Conservation (phyloP, 2,888 invertebrate genomes). For the Prosapia bicincta region DNA sequence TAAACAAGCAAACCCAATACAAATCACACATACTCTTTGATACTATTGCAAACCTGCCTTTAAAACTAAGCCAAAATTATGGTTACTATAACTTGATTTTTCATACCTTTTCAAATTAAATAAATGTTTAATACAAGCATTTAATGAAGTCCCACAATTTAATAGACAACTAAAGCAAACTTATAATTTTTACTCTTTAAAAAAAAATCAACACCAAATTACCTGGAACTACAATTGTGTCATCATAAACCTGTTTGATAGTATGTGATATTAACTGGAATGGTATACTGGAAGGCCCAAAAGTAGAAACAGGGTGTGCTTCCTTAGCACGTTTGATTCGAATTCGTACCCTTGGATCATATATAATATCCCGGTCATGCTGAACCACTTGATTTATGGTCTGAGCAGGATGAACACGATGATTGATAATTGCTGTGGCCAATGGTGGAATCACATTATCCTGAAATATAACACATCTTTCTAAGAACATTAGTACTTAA, state of each 20-base stretch:
- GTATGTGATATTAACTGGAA: slow-evolving; percentile 47
- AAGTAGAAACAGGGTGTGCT: slow-evolving; percentile 47
- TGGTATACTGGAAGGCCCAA: slow-evolving; percentile 45
- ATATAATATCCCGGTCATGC: slow-evolving; percentile 41
- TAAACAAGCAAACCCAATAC: too few species aligned
- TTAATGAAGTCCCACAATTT: too few species aligned
- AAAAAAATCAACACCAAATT: too few species aligned
- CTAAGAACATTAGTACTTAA: too few species aligned
- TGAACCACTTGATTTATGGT: slow-evolving; percentile 45
- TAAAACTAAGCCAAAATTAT: too few species aligned
- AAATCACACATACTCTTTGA: too few species aligned
- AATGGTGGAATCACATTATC: slow-evolving; percentile 49
- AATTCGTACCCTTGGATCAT: slow-evolving; percentile 44
- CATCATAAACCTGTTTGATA: slow-evolving; percentile 47
- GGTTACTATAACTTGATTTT: too few species aligned
- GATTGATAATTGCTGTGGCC: slow-evolving; percentile 49
- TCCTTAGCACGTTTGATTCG: slow-evolving; percentile 41
- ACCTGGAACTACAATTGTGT: slow-evolving; percentile 48
- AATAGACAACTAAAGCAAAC: too few species aligned
- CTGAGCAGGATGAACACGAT: slow-evolving; percentile 50
- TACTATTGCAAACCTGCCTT: too few species aligned
- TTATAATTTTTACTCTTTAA: too few species aligned
- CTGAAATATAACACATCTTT: slow-evolving; percentile 39
- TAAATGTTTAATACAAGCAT: too few species aligned
- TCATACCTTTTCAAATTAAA: too few species aligned